Percentiles rank a stretch among this genome's conserved stretches.
Evolutionary conservation across 2,797 vertebrate species (phyloP).

Genomic region (Pantherophis vulpinus): DNA sequence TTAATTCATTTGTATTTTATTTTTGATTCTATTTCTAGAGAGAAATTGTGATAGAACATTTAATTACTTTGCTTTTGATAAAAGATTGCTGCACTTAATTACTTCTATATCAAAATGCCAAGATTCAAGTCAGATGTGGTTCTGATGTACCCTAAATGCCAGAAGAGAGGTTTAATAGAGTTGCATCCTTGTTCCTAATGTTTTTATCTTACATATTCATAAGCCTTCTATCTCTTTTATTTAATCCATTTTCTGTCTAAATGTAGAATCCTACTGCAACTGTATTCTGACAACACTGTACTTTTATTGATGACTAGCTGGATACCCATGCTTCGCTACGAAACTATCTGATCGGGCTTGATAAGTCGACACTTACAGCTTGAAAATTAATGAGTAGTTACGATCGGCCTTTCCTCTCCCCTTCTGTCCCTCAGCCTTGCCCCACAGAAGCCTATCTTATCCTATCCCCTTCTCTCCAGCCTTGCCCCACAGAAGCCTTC

Average conservation of each 20-base stretch:
- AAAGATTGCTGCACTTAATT: not conserved
- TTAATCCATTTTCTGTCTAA: not conserved
- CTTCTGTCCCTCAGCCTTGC: too few species aligned
- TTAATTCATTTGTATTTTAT: not conserved
- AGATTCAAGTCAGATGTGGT: not conserved
- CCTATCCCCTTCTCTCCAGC: too few species aligned
- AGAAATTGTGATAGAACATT: not conserved
- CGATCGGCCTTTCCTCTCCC: too few species aligned
- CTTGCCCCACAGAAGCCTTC: too few species aligned
- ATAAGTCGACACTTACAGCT: too few species aligned
- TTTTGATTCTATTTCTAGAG: not conserved
- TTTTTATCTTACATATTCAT: not conserved
- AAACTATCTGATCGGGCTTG: too few species aligned
- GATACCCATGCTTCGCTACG: too few species aligned
- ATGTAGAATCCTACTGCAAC: not conserved
- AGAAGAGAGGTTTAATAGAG: not conserved
- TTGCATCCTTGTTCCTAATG: not conserved
- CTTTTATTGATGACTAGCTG: not conserved
- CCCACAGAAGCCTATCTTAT: too few species aligned
- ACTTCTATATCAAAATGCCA: not conserved
- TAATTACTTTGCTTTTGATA: not conserved
- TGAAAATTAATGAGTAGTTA: too few species aligned
- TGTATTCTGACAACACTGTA: not conserved
- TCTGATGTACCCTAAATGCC: not conserved
- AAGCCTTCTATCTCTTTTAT: not conserved